Percentiles rank a stretch among this genome's conserved stretches.
Conservation (phyloP, 2,797 vertebrate genomes). For the Enteromius thamalakanensis region DNA sequence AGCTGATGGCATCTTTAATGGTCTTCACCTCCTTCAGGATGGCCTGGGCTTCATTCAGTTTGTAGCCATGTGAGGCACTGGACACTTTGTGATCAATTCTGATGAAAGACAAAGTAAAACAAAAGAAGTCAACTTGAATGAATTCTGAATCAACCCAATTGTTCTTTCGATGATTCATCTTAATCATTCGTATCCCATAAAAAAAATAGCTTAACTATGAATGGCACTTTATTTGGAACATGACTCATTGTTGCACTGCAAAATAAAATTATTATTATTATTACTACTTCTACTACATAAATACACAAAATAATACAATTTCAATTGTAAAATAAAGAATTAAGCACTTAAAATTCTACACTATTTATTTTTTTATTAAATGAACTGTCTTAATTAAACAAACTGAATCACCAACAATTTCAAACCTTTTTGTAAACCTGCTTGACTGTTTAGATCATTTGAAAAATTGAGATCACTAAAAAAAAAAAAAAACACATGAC, state of each 20-base stretch:
- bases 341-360: background rate
- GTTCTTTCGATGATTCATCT: background rate
- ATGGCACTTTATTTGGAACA: background rate
- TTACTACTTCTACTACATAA: background rate
- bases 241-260: background rate
- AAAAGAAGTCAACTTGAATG: background rate
- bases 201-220: background rate
- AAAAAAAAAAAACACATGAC: background rate
- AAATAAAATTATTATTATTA: background rate
- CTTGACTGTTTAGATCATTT: background rate
- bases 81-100: slow-evolving; percentile 97
- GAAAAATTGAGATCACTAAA: background rate
- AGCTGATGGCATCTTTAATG: slow-evolving; percentile 92
- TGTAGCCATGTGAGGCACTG: slow-evolving; percentile 84
- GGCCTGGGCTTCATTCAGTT: slow-evolving; percentile 93
- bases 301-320: too few species aligned
- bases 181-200: background rate
- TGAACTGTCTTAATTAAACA: background rate
- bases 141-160: background rate
- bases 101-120: slow-evolving; percentile 10
- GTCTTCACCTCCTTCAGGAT: slow-evolving; percentile 93
- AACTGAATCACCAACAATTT: background rate
- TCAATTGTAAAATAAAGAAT: background rate
- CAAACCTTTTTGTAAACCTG: background rate
- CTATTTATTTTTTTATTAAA: background rate